Conservation (phyloP, 1,140 invertebrate genomes). For the Drosophila nasuta region DNA sequence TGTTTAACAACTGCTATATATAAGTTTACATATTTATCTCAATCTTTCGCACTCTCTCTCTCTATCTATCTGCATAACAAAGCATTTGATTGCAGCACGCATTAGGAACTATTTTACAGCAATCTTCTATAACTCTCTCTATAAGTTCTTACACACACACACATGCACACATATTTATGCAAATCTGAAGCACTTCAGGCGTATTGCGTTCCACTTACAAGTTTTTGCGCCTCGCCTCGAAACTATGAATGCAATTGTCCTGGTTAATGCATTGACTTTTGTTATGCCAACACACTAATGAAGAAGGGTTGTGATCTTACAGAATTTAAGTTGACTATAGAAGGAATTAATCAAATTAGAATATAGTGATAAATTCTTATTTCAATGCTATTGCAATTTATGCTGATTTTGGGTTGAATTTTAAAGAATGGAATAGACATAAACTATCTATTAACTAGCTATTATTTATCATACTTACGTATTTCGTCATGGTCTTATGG, state of each 20-base stretch:
- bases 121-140: slow-evolving; percentile 33
- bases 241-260: slow-evolving; percentile 55
- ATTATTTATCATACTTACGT: no score
- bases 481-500: no score
- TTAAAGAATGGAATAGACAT: no score
- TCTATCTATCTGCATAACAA: slow-evolving; percentile 15
- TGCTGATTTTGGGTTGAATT: no score
- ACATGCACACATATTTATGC: slow-evolving; percentile 42
- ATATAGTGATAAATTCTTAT: neutral
- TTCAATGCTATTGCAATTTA: neutral
- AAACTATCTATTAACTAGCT: no score
- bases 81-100: slow-evolving; percentile 61
- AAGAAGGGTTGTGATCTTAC: neutral
- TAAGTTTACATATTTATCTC: slow-evolving; percentile 42
- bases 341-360: neutral
- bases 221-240: slow-evolving; percentile 55
- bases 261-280: slow-evolving; percentile 72
- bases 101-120: slow-evolving; percentile 62
- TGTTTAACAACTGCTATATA: slow-evolving; percentile 60
- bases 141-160: neutral
- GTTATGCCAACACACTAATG: slow-evolving; percentile 40
- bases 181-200: slow-evolving; percentile 36
- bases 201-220: slow-evolving; percentile 33
- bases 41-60: slow-evolving; percentile 10
- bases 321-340: neutral